Base-by-base conservation (phyloP, 2,797 vertebrate genomes). In the Megalops cyprinoides region DNA sequence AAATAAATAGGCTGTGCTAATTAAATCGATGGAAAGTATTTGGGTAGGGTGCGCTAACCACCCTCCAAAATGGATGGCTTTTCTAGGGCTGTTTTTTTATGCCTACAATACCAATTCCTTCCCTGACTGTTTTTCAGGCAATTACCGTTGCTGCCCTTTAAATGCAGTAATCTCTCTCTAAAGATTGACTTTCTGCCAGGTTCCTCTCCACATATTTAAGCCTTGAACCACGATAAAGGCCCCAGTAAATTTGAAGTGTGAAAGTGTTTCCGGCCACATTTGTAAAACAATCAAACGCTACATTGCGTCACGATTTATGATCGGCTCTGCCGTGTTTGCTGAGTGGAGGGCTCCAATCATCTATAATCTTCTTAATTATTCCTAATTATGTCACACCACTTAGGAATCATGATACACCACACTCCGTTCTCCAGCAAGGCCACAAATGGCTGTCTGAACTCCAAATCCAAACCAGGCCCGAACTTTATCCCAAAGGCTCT, bases 401-500 rank as follows among this genome's bases (percentile, higher is more conserved):
- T 46, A 82, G 42, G 39, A 69, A 39, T 51, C 49, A 23, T 82
- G 56, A 58, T 53, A 53, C 34, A 48, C 12, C 0, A 5, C 7
- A 46, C 20, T 20, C 20, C 65, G 34, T 56, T 51, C 62, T 37
- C 74, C 79, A 44, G 75, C 74, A 77, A 15, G 34, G 39, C 39
- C 51, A 34, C 20, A 39, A 56, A 76, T 18, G 31, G 46, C 48
- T 49, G 34, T 82, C 77, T 80, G 78, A 81, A 85, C 77, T 49
- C 78, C 60, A 80, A 85, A 81, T 83, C 73, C 75, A 83, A 81
- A 88, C 73, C 82, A 85, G 84, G 37, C 73, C 76, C 48, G 69
- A 31, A 77, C 65, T 82, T 79, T 69, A 23, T 60, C 49, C 83
- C 67, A 74, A n/a, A 39, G 80, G 62, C 25, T 56, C 79, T 74